These are phyloP conservation scores for Saccostrea echinata DNA, from an alignment of 1,140 invertebrate genomes.

Conservation along the genomic window DNA sequence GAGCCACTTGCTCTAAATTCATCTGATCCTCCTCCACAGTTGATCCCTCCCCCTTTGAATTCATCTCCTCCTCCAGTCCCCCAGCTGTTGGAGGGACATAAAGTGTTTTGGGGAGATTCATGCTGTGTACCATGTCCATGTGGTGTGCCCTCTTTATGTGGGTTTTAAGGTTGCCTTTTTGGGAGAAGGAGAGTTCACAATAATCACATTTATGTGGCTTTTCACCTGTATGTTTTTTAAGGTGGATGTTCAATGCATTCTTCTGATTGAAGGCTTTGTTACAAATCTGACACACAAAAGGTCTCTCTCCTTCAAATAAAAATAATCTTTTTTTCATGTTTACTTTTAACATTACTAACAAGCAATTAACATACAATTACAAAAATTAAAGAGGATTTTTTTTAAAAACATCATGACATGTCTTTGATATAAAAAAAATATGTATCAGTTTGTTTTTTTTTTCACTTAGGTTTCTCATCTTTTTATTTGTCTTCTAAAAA, in stretches of 20 bases:
- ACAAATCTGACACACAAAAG: slow-evolving; percentile 93
- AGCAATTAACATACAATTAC: no score
- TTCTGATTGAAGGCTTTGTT: slow-evolving; percentile 96
- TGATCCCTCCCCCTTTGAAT: slow-evolving; percentile 43
- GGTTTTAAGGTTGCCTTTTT: slow-evolving; percentile 84
- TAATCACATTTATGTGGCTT: slow-evolving; percentile 90
- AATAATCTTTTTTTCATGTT: neutral
- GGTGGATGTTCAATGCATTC: slow-evolving; percentile 78
- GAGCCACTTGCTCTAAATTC: slow-evolving; percentile 63
- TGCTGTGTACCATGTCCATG: slow-evolving; percentile 75
- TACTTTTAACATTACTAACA: no score
- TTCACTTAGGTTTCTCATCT: no score
- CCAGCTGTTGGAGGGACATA: slow-evolving; percentile 45
- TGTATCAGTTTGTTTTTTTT: no score
- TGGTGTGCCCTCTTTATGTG: slow-evolving; percentile 83
- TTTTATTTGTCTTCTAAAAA: no score
- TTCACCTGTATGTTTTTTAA: slow-evolving; percentile 87
- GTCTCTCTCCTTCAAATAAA: slow-evolving; percentile 85
- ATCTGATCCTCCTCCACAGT: slow-evolving; percentile 59
- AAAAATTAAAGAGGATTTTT: no score
- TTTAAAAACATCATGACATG: no score
- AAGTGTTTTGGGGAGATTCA: slow-evolving; percentile 68
- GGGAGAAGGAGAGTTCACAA: slow-evolving; percentile 88
- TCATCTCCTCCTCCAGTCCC: slow-evolving; percentile 39
- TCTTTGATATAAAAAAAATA: no score